These are phyloP conservation scores for Apodemia duryi DNA, from an alignment of 2,888 invertebrate genomes.

Conservation along the genomic window DNA sequence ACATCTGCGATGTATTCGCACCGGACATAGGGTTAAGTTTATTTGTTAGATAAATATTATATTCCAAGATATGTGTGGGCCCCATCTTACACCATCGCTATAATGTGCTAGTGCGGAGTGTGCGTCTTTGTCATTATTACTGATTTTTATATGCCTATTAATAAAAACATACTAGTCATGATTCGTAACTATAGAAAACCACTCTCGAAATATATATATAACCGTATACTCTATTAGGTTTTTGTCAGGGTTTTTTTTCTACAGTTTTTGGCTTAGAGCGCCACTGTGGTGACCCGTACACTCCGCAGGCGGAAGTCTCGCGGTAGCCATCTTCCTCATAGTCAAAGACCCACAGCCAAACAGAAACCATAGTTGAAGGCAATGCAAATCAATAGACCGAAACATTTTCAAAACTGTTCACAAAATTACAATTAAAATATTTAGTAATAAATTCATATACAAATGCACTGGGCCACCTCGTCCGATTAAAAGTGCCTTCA, in stretches of 20 bases:
- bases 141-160: conserved; percentile 26
- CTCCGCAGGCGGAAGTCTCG: conserved; percentile 56
- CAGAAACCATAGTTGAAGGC: conserved; percentile 92
- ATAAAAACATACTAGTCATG: conserved; percentile 26
- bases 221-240: conserved; percentile 32
- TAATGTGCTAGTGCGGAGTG: conserved; percentile 47
- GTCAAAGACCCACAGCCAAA: conserved; percentile 84
- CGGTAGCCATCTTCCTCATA: conserved; percentile 85
- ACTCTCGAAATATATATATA: conserved; percentile 32
- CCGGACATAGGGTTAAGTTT: conserved; percentile 73
- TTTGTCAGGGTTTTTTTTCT: conserved; percentile 33
- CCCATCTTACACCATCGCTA: conserved; percentile 33
- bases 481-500: conserved; percentile 98
- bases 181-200: conserved; percentile 31
- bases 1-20: conserved; percentile 37
- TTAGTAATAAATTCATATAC: conserved; percentile 68
- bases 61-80: conserved; percentile 63
- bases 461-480: conserved; percentile 93
- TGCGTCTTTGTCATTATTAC: conserved; percentile 20
- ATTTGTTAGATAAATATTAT: conserved; percentile 71
- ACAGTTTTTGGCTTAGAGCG: conserved; percentile 19
- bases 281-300: conserved; percentile 30
- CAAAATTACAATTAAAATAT: conserved; percentile 34
- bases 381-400: conserved; percentile 72
- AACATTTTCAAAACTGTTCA: conserved; percentile 41